These are phyloP conservation scores for Andrena hattorfiana DNA, from an alignment of 2,888 invertebrate species.

Conservation along the genomic window DNA sequence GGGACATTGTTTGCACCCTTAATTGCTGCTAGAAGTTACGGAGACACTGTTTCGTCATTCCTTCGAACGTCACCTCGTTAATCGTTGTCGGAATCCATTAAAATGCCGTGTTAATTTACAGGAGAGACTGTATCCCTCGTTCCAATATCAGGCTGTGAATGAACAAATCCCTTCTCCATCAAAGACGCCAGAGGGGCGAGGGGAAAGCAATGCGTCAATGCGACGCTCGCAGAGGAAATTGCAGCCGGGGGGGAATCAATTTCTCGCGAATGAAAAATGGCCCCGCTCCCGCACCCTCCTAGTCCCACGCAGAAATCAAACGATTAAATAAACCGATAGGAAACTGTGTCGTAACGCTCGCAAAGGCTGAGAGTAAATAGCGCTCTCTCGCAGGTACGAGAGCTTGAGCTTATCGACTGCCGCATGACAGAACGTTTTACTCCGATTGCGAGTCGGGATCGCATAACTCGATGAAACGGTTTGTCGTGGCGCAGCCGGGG, in stretches of 20 bases:
- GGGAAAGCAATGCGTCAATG: not conserved
- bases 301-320: not conserved
- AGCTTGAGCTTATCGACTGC: conserved; percentile 35
- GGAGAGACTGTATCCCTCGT: not conserved
- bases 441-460: conserved; percentile 46
- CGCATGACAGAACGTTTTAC: conserved; percentile 57
- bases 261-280: not conserved
- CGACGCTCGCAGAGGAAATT: not conserved
- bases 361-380: conserved; percentile 33
- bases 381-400: conserved; percentile 18
- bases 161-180: not conserved
- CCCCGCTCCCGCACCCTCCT: too few relatives aligned
- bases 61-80: not conserved
- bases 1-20: conserved; percentile 28
- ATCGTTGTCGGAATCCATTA: not conserved
- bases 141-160: not conserved
- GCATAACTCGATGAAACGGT: conserved; percentile 62
- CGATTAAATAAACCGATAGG: conserved; percentile 26
- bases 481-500: conserved; percentile 36
- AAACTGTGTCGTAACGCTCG: conserved; percentile 2
- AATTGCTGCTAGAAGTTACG: conserved; percentile 38
- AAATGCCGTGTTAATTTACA: not conserved
- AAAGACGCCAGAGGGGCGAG: not conserved
- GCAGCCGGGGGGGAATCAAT: conserved; percentile 1
- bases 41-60: not conserved